A percentile compares a stretch with the other conserved stretches of the same genome.
phyloP scores from a whole-genome alignment of 2,797 vertebrate species.

The Urosaurus nigricauda region DNA sequence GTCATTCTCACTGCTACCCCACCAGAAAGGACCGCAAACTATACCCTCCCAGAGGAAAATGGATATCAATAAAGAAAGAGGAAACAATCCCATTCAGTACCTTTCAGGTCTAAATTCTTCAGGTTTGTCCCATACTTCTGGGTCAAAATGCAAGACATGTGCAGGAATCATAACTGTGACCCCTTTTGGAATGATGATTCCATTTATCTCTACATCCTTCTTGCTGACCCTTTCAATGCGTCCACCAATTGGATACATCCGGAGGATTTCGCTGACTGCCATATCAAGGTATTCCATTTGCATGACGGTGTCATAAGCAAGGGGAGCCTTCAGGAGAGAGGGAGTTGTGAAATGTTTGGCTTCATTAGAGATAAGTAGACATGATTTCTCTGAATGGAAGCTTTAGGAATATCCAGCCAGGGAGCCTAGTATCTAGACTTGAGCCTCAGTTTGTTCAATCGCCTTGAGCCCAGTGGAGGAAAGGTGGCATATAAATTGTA shows the following conservation, averaged over 20 bases:
- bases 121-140: conserved; percentile 73
- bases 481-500: too few species aligned
- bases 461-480: too few species aligned
- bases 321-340: conserved; percentile 63
- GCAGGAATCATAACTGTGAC: conserved; percentile 58
- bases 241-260: conserved; percentile 68
- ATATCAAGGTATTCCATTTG: conserved; percentile 83
- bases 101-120: conserved; percentile 82
- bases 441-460: too few species aligned
- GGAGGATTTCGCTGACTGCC: conserved; percentile 73
- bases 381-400: neutral
- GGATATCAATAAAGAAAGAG: neutral
- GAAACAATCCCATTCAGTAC: conserved; percentile 58
- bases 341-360: neutral
- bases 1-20: too few species aligned
- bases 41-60: neutral
- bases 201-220: conserved; percentile 73
- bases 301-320: conserved; percentile 67
- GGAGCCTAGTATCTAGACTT: neutral
- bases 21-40: neutral
- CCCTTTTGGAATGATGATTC: conserved; percentile 76
- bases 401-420: too few species aligned
- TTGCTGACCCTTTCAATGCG: conserved; percentile 78
- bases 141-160: conserved; percentile 56
- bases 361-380: neutral